Evolutionary conservation across 2,797 vertebrate species (phyloP).

Genomic region (Falco columbarius): DNA sequence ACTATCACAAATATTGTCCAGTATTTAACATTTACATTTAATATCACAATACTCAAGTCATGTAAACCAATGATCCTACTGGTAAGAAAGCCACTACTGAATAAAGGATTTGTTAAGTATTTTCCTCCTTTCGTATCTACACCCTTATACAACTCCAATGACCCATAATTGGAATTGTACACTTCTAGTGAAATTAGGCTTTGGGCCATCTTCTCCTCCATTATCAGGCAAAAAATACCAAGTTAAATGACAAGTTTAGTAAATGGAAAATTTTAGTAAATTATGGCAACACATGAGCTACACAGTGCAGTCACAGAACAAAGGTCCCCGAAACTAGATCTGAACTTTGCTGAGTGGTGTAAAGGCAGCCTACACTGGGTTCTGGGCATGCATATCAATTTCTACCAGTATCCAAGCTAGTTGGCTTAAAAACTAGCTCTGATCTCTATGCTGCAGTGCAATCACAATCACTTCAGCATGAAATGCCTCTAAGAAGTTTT

Average conservation of each 20-base stretch:
- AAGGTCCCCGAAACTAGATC: background rate
- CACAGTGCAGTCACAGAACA: background rate
- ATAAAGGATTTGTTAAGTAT: background rate
- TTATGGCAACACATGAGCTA: background rate
- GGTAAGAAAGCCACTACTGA: constrained; percentile 5
- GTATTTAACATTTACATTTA: background rate
- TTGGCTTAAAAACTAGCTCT: background rate
- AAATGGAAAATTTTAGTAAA: background rate
- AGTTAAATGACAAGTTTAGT: background rate
- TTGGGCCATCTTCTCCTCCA: background rate
- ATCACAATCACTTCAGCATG: background rate
- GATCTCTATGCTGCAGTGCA: background rate
- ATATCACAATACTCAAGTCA: background rate
- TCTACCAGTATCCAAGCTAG: background rate
- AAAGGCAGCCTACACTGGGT: background rate
- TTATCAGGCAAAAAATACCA: background rate
- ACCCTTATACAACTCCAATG: background rate
- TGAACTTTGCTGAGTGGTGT: background rate
- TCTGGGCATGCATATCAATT: background rate
- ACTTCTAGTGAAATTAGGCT: background rate
- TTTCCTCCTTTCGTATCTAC: background rate
- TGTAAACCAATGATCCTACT: constrained; percentile 10
- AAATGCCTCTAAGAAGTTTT: background rate
- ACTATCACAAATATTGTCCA: constrained; percentile 39
- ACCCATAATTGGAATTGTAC: background rate